phyloP scores from a whole-genome alignment of 1,140 invertebrate species.

The Campodea augens region DNA sequence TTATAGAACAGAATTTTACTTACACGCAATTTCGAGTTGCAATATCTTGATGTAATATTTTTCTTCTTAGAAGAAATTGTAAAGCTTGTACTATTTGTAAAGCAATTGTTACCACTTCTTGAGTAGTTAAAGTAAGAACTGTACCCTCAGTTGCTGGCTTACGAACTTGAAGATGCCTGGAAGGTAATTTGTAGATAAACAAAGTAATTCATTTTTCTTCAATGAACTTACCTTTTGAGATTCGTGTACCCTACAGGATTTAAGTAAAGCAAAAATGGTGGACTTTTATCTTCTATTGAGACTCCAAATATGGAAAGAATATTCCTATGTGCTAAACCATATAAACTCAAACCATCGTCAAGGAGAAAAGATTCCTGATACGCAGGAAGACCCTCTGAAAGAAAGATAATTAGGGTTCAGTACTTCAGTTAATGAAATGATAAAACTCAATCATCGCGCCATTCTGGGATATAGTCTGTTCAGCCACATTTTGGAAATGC shows the following conservation, averaged over 20 bases:
- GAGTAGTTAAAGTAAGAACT: slow-evolving; percentile 28
- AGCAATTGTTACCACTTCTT: slow-evolving; percentile 37
- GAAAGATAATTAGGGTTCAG: no score
- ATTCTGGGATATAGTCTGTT: no score
- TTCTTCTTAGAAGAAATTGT: slow-evolving; percentile 35
- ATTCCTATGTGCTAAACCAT: slow-evolving; percentile 30
- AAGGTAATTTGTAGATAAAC: slow-evolving; percentile 9
- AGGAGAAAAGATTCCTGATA: slow-evolving; percentile 29
- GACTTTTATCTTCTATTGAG: slow-evolving; percentile 24
- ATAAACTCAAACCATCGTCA: slow-evolving; percentile 31
- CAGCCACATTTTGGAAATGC: no score
- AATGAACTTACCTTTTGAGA: slow-evolving; percentile 27
- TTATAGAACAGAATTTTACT: no score
- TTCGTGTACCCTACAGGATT: slow-evolving; percentile 32
- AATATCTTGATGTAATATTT: slow-evolving; percentile 37
- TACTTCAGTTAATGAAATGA: no score
- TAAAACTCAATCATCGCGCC: no score
- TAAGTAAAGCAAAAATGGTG: slow-evolving; percentile 32
- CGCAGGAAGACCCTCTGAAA: slow-evolving; percentile 28
- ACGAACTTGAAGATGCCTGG: slow-evolving; percentile 17
- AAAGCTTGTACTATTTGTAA: slow-evolving; percentile 34
- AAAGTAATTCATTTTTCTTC: background rate
- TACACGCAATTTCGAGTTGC: slow-evolving; percentile 36
- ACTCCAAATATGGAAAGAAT: slow-evolving; percentile 31
- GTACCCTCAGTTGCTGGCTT: slow-evolving; percentile 13